Evolutionary conservation across 1,140 invertebrate species (phyloP).

Genomic region (Aphidius gifuensis): DNA sequence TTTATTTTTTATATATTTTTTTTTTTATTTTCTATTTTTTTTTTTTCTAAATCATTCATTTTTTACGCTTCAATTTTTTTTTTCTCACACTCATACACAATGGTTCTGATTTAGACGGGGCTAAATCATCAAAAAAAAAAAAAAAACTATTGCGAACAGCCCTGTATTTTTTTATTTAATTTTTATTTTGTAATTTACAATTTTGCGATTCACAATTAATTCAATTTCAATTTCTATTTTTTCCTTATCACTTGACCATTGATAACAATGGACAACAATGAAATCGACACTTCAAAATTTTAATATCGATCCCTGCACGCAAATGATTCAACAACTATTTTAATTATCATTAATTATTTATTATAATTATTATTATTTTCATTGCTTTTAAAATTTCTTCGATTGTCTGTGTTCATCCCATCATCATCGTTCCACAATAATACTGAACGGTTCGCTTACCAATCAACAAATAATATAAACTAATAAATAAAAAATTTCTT

Average conservation of each 20-base stretch:
- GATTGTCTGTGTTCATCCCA: constrained; percentile 4
- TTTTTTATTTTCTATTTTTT: constrained; percentile 6
- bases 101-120: not conserved
- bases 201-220: constrained; percentile 3
- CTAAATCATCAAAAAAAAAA: constrained; percentile 23
- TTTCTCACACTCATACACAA: constrained; percentile 8
- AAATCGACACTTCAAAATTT: not conserved
- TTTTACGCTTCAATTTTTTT: not conserved
- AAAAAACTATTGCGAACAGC: constrained; percentile 19
- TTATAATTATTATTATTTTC: too few relatives aligned
- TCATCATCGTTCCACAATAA: not conserved
- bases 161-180: constrained; percentile 25
- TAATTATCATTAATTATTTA: not conserved
- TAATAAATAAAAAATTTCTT: not conserved
- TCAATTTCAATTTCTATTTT: not conserved
- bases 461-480: not conserved
- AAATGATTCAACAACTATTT: constrained; percentile 28
- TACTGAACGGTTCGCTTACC: constrained; percentile 5
- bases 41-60: constrained; percentile 8
- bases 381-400: not conserved
- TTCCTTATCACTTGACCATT: not conserved
- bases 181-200: constrained; percentile 1
- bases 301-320: constrained; percentile 35
- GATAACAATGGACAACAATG: not conserved
- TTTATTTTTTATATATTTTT: constrained; percentile 6